Percentiles rank a stretch among this genome's conserved stretches.
These are phyloP conservation scores for Gadus chalcogrammus DNA, from an alignment of 2,113 vertebrate species.

Conservation along the genomic window DNA sequence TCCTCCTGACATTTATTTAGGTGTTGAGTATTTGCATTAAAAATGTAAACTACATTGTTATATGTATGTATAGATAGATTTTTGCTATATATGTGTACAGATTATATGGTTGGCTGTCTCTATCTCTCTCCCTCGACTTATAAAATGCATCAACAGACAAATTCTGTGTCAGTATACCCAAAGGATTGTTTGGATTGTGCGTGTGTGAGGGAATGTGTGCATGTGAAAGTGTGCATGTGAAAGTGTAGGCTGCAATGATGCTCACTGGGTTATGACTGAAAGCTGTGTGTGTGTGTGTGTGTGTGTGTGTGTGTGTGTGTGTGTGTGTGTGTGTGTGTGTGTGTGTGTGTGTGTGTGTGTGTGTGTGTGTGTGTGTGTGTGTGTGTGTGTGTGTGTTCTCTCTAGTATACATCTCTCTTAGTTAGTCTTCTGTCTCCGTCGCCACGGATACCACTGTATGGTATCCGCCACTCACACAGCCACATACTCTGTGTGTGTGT, in stretches of 20 bases:
- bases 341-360: too few relatives aligned
- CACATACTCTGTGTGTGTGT: constrained; percentile 17
- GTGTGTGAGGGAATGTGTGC: constrained; percentile 47
- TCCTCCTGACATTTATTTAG: too few relatives aligned
- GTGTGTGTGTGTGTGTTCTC: not conserved
- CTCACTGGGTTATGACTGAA: too few relatives aligned
- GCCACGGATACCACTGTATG: constrained; percentile 10
- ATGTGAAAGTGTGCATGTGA: constrained; percentile 49
- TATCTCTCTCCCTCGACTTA: not conserved
- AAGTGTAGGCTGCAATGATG: too few relatives aligned
- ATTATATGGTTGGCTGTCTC: not conserved
- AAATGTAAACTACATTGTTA: not conserved
- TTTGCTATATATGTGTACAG: too few relatives aligned
- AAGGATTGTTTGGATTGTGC: constrained; percentile 19
- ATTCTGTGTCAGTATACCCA: constrained; percentile 9
- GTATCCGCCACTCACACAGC: too few relatives aligned
- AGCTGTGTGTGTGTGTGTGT: too few relatives aligned
- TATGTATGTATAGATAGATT: not conserved
- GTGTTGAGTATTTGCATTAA: too few relatives aligned
- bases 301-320: too few relatives aligned
- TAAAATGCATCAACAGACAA: constrained; percentile 17
- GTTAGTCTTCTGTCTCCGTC: not conserved
- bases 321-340: too few relatives aligned
- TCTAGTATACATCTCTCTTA: not conserved
- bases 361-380: too few relatives aligned